These are phyloP conservation scores for Mirza zaza DNA, from an alignment of 2,113 vertebrate genomes.

Conservation along the genomic window DNA sequence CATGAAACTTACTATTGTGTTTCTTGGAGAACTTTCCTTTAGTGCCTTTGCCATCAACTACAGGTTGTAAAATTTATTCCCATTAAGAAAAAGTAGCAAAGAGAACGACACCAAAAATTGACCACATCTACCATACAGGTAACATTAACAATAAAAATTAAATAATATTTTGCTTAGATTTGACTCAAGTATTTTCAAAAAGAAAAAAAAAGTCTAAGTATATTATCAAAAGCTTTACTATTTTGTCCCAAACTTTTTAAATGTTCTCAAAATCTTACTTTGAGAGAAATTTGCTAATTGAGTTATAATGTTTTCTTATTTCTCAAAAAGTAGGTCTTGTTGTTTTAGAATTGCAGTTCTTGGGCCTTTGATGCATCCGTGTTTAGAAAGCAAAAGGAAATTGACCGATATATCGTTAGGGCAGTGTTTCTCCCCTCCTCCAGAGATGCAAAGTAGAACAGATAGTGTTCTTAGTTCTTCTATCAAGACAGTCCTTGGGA, in stretches of 20 bases:
- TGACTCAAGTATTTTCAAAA: background rate
- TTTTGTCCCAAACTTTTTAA: background rate
- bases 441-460: background rate
- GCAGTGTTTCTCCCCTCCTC: background rate
- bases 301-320: background rate
- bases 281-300: background rate
- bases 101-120: background rate
- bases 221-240: constrained; percentile 12
- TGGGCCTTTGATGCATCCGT: background rate
- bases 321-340: background rate
- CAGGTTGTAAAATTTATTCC: background rate
- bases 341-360: background rate
- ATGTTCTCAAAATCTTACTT: background rate
- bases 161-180: background rate
- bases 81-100: background rate
- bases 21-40: background rate
- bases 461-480: background rate
- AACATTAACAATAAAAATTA: background rate
- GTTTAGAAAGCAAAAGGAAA: constrained; percentile 40
- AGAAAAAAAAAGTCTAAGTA: background rate
- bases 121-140: background rate
- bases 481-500: background rate
- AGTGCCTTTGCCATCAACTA: background rate
- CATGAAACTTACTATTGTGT: background rate
- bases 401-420: background rate